Evolutionary conservation across 1,140 invertebrate genomes (phyloP), one percentile per base, ranked within the genome.

Genomic region (Drosophila willistoni): DNA sequence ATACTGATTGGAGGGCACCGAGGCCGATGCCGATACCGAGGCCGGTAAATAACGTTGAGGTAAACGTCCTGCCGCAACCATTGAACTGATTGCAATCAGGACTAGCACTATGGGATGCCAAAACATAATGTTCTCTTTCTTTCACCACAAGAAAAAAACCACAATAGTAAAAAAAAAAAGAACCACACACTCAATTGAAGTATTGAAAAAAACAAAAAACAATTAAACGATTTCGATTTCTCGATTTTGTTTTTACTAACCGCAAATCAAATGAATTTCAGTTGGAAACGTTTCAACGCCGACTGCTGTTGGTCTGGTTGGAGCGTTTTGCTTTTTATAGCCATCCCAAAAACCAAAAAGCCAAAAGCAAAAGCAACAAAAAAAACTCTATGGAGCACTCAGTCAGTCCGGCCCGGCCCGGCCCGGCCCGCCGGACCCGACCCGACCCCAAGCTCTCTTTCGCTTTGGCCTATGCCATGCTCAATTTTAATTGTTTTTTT

Each of bases 401-500:
- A 22, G 44, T n/a, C 44, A 51, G 7, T 9, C 47, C 36, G 36
- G 36, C 33, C 10, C 10, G 34, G 34, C 34, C 34, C 34, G 34
- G 34, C 34, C 36, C 10, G 36, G 14, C 64, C 33, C 10, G 34
- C n/a, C n/a, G n/a, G n/a, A n/a, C n/a, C n/a, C 10, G 36, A 33
- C 64, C 33, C 10, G 34, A 44, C 25, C 39, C 25, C 42, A 54
- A 29, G 14, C 59, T 47, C 47, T 71, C 63, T 71, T 64, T 79
- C 12, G 36, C 3, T 39, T 12, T 51, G 44, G 44, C 44, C 44
- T 51, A 22, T 51, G 44, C 68, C 70, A 67, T 79, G 71, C 68
- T 68, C 68, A 69, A 64, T 64, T 86, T 85, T 85, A 83, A 83
- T 83, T 87, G 79, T 89, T 87, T 86, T 87, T 71, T 83, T 72